These are phyloP conservation scores for Podarcis siculus DNA, from an alignment of 2,797 vertebrate genomes.

Conservation along the genomic window DNA sequence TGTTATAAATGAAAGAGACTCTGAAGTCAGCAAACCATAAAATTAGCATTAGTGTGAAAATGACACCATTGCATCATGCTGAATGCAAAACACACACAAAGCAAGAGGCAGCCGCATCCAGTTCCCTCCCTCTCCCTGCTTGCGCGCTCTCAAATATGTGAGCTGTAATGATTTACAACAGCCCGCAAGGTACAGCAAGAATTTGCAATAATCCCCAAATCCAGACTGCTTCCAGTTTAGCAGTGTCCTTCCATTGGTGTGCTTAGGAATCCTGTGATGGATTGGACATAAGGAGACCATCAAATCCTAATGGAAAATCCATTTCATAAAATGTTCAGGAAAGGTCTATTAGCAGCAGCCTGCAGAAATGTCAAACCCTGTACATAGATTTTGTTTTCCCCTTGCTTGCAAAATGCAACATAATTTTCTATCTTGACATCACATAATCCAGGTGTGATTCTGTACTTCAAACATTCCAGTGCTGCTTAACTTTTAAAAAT, in stretches of 20 bases:
- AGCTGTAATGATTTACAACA: neutral
- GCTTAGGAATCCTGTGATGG: neutral
- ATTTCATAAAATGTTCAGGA: neutral
- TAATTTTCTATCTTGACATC: neutral
- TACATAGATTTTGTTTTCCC: neutral
- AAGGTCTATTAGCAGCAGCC: neutral
- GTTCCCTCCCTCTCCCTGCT: neutral
- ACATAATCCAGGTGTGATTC: neutral
- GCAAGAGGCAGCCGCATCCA: neutral
- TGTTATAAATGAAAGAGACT: conserved; percentile 55
- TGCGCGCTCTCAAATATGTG: neutral
- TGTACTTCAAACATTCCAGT: neutral
- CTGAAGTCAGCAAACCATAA: conserved; percentile 70
- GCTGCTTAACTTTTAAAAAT: neutral
- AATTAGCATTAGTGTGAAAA: conserved; percentile 69
- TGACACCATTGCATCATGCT: conserved; percentile 62
- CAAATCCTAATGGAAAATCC: neutral
- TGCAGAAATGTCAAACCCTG: neutral
- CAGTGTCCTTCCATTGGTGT: neutral
- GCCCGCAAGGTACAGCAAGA: neutral
- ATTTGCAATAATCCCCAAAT: neutral
- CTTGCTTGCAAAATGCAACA: neutral
- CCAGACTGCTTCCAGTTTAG: neutral
- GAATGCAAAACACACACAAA: conserved; percentile 39
- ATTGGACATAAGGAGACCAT: neutral